Conservation (phyloP, 2,888 invertebrate genomes). For the Phaonia tiefii region DNA sequence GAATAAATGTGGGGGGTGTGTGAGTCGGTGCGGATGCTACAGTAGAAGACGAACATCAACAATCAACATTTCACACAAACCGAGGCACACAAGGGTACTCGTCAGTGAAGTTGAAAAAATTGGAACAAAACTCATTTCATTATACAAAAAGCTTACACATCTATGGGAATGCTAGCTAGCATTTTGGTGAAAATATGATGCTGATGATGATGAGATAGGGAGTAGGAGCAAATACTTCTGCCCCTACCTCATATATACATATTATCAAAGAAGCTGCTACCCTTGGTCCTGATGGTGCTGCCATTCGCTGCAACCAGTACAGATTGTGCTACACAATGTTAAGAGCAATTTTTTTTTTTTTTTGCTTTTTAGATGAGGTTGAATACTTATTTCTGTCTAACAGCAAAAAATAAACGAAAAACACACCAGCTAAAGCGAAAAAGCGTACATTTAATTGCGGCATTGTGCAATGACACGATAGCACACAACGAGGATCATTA, state of each 20-base stretch:
- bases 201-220: constrained; percentile 9
- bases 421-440: constrained; percentile 1
- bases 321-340: constrained; percentile 49
- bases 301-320: constrained; percentile 20
- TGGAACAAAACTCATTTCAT: constrained; percentile 61
- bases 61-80: constrained; percentile 55
- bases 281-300: constrained; percentile 6
- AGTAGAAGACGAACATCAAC: constrained; percentile 44
- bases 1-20: background rate
- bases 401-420: background rate
- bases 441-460: constrained; percentile 64
- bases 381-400: constrained; percentile 19
- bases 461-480: constrained; percentile 67
- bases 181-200: constrained; percentile 39
- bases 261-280: constrained; percentile 41
- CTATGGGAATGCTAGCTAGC: constrained; percentile 52
- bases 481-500: constrained; percentile 66
- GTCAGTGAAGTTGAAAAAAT: constrained; percentile 16
- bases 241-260: too few relatives aligned
- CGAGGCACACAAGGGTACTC: constrained; percentile 39
- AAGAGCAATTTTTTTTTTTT: constrained; percentile 42
- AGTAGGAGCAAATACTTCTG: too few relatives aligned
- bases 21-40: too few relatives aligned
- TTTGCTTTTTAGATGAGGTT: constrained; percentile 45
- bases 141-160: constrained; percentile 64